A percentile compares a stretch with the other conserved stretches of the same genome.
Evolutionary conservation across 2,113 vertebrate species (phyloP).

Genomic region (Trinectes maculatus): DNA sequence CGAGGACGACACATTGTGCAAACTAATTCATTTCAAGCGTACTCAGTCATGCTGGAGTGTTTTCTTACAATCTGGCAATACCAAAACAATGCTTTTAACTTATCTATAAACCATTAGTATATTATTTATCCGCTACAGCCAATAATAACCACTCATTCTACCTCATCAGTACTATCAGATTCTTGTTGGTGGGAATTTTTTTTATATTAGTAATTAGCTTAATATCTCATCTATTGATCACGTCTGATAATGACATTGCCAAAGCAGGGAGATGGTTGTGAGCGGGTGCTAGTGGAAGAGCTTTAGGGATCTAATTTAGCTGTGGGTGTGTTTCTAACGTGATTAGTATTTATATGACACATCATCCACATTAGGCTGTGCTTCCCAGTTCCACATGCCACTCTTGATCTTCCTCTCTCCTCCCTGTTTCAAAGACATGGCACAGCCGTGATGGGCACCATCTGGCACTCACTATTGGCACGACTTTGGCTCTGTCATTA

Average conservation of each 20-base stretch:
- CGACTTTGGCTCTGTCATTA: constrained; percentile 59
- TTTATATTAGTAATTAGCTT: constrained; percentile 27
- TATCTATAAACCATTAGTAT: not conserved
- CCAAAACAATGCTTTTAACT: constrained; percentile 9
- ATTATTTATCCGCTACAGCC: constrained; percentile 18
- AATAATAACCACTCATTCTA: not conserved
- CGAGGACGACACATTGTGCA: not conserved
- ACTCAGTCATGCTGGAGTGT: not conserved
- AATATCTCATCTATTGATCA: constrained; percentile 51
- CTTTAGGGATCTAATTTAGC: constrained; percentile 73
- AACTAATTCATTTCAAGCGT: not conserved
- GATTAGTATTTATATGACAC: constrained; percentile 79
- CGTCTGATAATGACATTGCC: constrained; percentile 47
- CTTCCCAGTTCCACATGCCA: constrained; percentile 67
- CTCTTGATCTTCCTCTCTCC: constrained; percentile 67
- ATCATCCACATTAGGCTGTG: constrained; percentile 72
- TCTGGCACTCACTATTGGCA: constrained; percentile 76
- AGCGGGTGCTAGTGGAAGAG: constrained; percentile 59
- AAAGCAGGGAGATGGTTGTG: constrained; percentile 44
- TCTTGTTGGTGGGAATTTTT: not conserved
- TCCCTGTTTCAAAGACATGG: constrained; percentile 69
- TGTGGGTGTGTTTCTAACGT: constrained; percentile 66
- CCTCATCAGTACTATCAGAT: not conserved
- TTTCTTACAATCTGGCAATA: constrained; percentile 18
- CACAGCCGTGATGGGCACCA: constrained; percentile 73